These are phyloP conservation scores for Nomada flava DNA, from an alignment of 2,888 invertebrate species.

Conservation along the genomic window DNA sequence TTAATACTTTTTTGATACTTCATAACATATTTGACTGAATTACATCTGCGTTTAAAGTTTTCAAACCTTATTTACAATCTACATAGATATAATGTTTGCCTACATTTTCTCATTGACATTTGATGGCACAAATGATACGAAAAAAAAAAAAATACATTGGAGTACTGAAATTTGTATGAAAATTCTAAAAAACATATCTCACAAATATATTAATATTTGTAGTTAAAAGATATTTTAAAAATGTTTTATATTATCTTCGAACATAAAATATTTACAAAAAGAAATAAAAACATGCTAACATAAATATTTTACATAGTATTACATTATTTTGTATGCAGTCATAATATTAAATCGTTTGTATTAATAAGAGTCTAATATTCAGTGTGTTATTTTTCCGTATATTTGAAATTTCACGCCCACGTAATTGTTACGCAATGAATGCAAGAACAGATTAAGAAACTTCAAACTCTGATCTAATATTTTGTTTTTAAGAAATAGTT, in stretches of 20 bases:
- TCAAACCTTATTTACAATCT: constrained; percentile 62
- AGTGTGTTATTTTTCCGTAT: constrained; percentile 21
- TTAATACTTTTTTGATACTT: constrained; percentile 30
- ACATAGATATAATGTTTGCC: constrained; percentile 29
- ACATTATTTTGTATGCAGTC: not conserved
- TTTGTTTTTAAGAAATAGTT: constrained; percentile 18
- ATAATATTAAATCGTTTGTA: constrained; percentile 11
- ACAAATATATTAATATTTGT: constrained; percentile 2
- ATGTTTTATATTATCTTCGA: not conserved
- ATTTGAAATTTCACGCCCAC: constrained; percentile 6
- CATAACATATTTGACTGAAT: constrained; percentile 41
- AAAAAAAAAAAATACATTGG: not conserved
- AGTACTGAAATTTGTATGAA: constrained; percentile 8
- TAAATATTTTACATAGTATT: constrained; percentile 25
- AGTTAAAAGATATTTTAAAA: constrained; percentile 5
- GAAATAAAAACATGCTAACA: not conserved
- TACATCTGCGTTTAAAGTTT: constrained; percentile 41
- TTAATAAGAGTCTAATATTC: constrained; percentile 29
- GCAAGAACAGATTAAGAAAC: constrained; percentile 9
- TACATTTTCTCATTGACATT: constrained; percentile 43
- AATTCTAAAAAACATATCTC: constrained; percentile 2
- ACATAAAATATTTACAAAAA: not conserved
- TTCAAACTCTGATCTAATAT: constrained; percentile 18
- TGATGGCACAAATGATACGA: constrained; percentile 50
- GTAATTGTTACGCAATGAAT: constrained; percentile 14